Base-by-base conservation (phyloP, 1,140 invertebrate species). In the Pogonognathellus flavescens region DNA sequence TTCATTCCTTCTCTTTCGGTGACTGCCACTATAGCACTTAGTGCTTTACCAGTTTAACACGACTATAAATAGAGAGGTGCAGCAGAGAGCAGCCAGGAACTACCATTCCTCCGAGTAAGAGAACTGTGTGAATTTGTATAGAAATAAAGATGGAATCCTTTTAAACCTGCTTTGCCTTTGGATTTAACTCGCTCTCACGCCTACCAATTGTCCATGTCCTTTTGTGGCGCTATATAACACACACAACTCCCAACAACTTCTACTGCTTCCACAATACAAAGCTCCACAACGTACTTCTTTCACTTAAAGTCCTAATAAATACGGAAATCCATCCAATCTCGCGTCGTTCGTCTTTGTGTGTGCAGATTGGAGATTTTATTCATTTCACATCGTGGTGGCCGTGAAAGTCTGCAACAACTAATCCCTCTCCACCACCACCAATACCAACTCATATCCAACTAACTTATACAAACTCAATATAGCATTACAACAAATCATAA, bases 251-350 rank as follows among this genome's bases (percentile, higher is more conserved):
- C 60, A 11, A 60, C 22, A 14, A 41, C 62, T 18, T 22, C 8
- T 20, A 70, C 66, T 70, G 8, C 31, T 25, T 25, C 14, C 49
- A 5, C 70, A 76, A 1, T n/a, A 57, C 53, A 57, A 14, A 14
- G 41, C 31, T 41, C 13, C 18, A n/a, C 70, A 49, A 57, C 53
- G 10, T n/a, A 57, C 53, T 57, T 13, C n/a, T 3, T n/a, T 14
- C 53, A 14, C 11, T n/a, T 57, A 57, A 13, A 57, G 1, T 57
- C 11, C 11, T 13, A 57, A 57, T 13, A 14, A 57, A 57, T 31
- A 76, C 16, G 70, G 41, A 76, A 76, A 76, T 76, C 70, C 70
- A 76, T 76, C 70, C 70, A 76, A 76, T 76, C 70, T 76, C 31
- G 31, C 31, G 6, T 41, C 31, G 49, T 76, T 76, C 70, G 70